A percentile compares a stretch with the other conserved stretches of the same genome.
Evolutionary conservation across 1,140 invertebrate species (phyloP).

Genomic region (Dinothrombium tinctorium): DNA sequence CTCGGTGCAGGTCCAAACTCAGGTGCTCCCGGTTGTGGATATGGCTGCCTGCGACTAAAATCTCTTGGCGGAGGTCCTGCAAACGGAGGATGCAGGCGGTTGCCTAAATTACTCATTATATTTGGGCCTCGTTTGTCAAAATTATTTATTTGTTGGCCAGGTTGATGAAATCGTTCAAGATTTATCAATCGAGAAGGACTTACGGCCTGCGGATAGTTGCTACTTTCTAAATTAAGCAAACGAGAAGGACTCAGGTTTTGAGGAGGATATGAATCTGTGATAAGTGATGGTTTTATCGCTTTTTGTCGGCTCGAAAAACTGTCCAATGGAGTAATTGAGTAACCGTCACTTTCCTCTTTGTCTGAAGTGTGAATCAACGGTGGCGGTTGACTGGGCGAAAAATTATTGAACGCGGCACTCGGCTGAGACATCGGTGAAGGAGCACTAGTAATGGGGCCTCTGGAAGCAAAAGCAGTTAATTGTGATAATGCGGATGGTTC

Average conservation of each 20-base stretch:
- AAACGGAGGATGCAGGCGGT: not conserved
- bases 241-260: slow-evolving; percentile 1
- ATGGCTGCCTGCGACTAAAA: no score
- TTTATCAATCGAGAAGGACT: not conserved
- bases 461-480: slow-evolving; percentile 9
- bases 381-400: not conserved
- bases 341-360: slow-evolving; percentile 1
- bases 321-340: slow-evolving; percentile 6
- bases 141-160: not conserved
- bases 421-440: slow-evolving; percentile 4
- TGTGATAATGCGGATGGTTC: slow-evolving; percentile 8
- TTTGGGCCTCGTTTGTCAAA: not conserved
- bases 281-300: not conserved
- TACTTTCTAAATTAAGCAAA: not conserved
- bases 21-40: no score
- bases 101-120: no score
- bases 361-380: not conserved
- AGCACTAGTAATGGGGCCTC: not conserved
- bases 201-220: not conserved
- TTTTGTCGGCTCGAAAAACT: not conserved
- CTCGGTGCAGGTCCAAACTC: no score
- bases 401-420: not conserved
- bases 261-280: not conserved
- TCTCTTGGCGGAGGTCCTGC: not conserved
- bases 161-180: not conserved